Base-by-base conservation (phyloP, 2,888 invertebrate genomes). In the Erynnis tages region DNA sequence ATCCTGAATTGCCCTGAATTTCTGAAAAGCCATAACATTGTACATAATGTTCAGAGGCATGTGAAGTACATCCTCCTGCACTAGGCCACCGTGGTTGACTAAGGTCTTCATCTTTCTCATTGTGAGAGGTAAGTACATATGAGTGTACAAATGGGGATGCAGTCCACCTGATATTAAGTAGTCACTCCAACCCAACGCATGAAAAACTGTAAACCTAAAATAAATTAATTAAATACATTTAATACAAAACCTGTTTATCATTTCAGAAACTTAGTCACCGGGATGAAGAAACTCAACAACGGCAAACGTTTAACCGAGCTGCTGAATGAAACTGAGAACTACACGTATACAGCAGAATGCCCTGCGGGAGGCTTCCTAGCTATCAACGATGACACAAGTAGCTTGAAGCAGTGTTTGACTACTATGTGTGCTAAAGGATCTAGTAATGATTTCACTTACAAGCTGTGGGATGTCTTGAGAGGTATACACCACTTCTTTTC, bases 401-500 rank as follows among this genome's bases (percentile, higher is more conserved):
- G 66, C 0, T 56, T 90, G 10, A 67, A 71, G 27, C 82, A 87
- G 55, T 84, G 85, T 37, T 61, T 90, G 11, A 60, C 56, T 0
- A 61, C 66, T 1, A 77, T 90, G 79, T 67, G 67, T 2, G 54
- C 58, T 0, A 58, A 58, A 0, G 89, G 90, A 0, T 89, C 89
- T 0, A 88, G 89, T 41, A 89, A 90, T 38, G 90, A 90, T 54
- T 90, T 90, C 40, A 90, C 89, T 1, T 90, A 89, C 56, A 82
- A 79, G 55, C 72, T 90, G 2, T 90, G 90, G 89, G 90, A 90
- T 71, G 77, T 90, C 27, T 67, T 90, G 21, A 76, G 79, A 78
- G 90, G 90, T 87, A 29, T 32, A 13, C 4, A 10, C 3, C 11
- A 11, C n/a, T 10, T 4, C 8, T 25, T 6, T 7, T n/a, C n/a